These are phyloP conservation scores for Argyresthia albistria DNA, from an alignment of 2,888 invertebrate species.

Conservation along the genomic window DNA sequence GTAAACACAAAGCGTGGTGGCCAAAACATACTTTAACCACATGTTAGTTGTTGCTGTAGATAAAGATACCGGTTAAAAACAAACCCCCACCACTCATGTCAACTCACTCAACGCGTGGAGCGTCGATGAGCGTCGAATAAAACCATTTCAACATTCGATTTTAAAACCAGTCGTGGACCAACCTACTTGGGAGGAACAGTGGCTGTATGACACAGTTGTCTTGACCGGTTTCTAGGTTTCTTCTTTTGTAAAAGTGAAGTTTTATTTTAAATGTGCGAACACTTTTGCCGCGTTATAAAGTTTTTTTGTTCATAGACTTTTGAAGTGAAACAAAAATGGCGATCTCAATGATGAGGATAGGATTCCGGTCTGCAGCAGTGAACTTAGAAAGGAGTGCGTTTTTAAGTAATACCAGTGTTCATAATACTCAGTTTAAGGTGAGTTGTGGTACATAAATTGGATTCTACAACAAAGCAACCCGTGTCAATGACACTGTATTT, in stretches of 20 bases:
- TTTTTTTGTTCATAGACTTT: constrained; percentile 1
- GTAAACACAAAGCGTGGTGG: not conserved
- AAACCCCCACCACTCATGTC: constrained; percentile 25
- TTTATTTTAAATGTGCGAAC: constrained; percentile 3
- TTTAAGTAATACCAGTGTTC: constrained; percentile 34
- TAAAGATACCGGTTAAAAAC: constrained; percentile 24
- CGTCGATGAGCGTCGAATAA: constrained; percentile 30
- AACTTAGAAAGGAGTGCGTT: constrained; percentile 48
- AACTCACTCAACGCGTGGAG: constrained; percentile 13
- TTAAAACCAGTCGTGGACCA: constrained; percentile 32
- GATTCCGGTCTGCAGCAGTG: constrained; percentile 37
- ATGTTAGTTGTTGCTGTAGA: not conserved
- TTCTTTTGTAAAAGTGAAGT: constrained; percentile 7
- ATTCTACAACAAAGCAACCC: too few relatives aligned
- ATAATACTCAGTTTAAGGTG: constrained; percentile 46
- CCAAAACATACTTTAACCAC: not conserved
- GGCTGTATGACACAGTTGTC: not conserved
- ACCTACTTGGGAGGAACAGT: not conserved
- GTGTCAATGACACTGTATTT: too few relatives aligned
- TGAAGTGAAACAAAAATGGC: constrained; percentile 42
- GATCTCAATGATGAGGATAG: constrained; percentile 51
- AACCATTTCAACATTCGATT: constrained; percentile 36
- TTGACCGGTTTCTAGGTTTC: not conserved
- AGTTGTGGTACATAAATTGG: constrained; percentile 12
- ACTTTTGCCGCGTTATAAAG: constrained; percentile 5